These are phyloP conservation scores for Temnothorax longispinosus DNA, from an alignment of 1,140 invertebrate species.

Conservation along the genomic window DNA sequence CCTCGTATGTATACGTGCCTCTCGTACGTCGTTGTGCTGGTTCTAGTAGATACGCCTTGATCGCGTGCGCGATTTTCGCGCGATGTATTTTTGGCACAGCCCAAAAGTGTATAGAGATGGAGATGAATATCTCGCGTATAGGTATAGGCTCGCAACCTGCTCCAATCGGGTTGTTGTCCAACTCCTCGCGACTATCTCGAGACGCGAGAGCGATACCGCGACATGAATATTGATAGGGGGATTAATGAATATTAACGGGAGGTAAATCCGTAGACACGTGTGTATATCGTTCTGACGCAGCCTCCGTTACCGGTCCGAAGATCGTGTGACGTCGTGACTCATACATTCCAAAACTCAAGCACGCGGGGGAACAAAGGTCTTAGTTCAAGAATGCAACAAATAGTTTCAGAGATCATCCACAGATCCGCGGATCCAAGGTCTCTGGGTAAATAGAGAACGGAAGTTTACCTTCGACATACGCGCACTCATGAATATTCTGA, in stretches of 20 bases:
- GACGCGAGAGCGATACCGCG: neutral
- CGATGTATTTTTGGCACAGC: slow-evolving; percentile 28
- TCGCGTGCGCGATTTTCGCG: neutral
- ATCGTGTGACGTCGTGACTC: neutral
- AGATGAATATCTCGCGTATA: neutral
- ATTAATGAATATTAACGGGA: neutral
- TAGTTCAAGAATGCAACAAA: slow-evolving; percentile 15
- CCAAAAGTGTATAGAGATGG: neutral
- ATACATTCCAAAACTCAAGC: slow-evolving; percentile 7
- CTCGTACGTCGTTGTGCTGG: neutral
- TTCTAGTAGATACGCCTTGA: neutral
- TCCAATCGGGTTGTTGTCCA: neutral
- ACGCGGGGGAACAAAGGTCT: neutral
- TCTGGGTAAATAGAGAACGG: neutral
- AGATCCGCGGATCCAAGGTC: neutral
- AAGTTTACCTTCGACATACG: neutral
- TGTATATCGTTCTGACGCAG: neutral
- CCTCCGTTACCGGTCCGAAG: neutral
- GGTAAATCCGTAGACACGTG: neutral
- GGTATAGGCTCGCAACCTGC: neutral
- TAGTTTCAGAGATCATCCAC: neutral
- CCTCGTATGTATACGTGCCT: neutral
- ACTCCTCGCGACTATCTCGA: neutral
- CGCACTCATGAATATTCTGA: neutral
- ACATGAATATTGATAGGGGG: neutral